phyloP scores from a whole-genome alignment of 2,113 vertebrate genomes.

The Stigmatopora argus region DNA sequence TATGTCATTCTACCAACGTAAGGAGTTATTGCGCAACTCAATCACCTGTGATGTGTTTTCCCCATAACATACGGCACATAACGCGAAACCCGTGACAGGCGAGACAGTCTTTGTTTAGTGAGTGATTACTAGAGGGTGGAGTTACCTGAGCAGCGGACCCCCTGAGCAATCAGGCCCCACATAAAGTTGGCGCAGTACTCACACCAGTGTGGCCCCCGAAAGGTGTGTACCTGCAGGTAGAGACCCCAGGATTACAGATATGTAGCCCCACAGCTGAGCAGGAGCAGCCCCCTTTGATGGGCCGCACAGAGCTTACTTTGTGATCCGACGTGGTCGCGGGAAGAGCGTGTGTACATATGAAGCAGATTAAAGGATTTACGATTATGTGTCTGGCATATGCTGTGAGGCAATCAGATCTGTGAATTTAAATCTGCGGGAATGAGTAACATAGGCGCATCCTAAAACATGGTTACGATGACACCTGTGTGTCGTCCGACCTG shows the following conservation, averaged over 20 bases:
- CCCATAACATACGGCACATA: conserved; percentile 1
- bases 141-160: conserved; percentile 95
- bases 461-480: conserved; percentile 33
- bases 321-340: conserved; percentile 36
- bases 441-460: conserved; percentile 54
- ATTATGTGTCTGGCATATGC: conserved; percentile 59
- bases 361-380: conserved; percentile 66
- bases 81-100: conserved; percentile 2
- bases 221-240: conserved; percentile 84
- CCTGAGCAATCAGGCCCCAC: conserved; percentile 98
- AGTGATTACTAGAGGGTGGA: background rate
- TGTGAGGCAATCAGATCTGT: conserved; percentile 50
- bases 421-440: conserved; percentile 22
- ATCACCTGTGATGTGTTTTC: background rate
- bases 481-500: conserved; percentile 9
- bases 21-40: background rate
- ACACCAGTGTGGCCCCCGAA: conserved; percentile 95
- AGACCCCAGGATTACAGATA: conserved; percentile 31
- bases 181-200: conserved; percentile 99
- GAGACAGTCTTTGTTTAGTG: conserved; percentile 1
- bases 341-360: conserved; percentile 49
- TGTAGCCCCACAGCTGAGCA: conserved; percentile 22
- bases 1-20: too few species aligned
- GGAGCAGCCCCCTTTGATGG: conserved; percentile 16
- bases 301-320: conserved; percentile 28